phyloP scores from a whole-genome alignment of 37 sponge, comb jelly and placozoan genomes.

The Eunapius fragilis region DNA sequence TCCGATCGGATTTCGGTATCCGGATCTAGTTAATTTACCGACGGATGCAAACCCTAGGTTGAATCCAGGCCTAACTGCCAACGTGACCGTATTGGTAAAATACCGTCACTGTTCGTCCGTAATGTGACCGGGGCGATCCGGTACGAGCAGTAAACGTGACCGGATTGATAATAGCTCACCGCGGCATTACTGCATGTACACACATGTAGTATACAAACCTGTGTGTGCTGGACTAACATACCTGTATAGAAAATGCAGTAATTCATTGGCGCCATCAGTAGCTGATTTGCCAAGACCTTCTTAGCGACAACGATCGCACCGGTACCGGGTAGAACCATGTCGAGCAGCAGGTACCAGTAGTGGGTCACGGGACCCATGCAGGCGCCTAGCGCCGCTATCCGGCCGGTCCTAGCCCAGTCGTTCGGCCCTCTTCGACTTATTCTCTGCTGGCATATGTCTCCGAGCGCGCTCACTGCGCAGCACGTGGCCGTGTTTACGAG shows the following conservation, averaged over 20 bases:
- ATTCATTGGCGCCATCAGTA: conserved; percentile 40
- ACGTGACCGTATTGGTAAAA: too few relatives aligned
- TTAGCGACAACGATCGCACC: conserved; percentile 1
- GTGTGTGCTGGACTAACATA: conserved; percentile 1
- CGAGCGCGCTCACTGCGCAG: conserved; percentile 26
- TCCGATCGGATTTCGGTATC: too few relatives aligned
- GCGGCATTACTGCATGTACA: too few relatives aligned
- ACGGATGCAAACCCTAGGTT: too few relatives aligned
- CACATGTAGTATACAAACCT: too few relatives aligned
- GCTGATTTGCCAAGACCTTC: conserved; percentile 48
- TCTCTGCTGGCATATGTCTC: conserved; percentile 53
- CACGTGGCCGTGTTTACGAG: conserved; percentile 37
- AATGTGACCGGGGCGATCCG: too few relatives aligned
- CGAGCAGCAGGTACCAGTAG: conserved; percentile 49
- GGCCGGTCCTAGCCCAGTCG: conserved; percentile 48
- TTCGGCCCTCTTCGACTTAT: conserved; percentile 5
- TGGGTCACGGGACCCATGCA: conserved; percentile 42
- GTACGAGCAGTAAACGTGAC: too few relatives aligned
- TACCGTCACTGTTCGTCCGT: too few relatives aligned
- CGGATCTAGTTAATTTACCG: too few relatives aligned
- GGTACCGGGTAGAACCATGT: conserved; percentile 16
- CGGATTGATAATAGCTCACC: too few relatives aligned
- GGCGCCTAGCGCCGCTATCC: conserved; percentile 46
- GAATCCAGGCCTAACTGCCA: too few relatives aligned
- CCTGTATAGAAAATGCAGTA: conserved; percentile 45